Conservation (phyloP, 2,888 invertebrate species). For the Drosophila lacicola region DNA sequence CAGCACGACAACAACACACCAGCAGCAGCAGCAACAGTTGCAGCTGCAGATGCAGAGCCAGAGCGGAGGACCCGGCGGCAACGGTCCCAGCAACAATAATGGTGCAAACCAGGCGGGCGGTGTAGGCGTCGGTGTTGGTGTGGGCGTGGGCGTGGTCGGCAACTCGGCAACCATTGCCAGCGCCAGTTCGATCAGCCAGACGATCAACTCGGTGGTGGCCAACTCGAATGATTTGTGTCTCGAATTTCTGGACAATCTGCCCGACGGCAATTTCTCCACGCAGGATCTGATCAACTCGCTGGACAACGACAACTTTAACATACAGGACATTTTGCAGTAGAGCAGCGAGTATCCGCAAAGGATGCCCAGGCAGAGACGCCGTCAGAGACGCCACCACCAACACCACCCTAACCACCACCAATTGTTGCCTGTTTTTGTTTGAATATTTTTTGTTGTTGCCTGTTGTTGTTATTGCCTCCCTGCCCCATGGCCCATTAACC, state of each 20-base stretch:
- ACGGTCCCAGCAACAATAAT: constrained; percentile 52
- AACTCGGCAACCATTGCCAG: constrained; percentile 64
- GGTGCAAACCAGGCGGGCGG: constrained; percentile 40
- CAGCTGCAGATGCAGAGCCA: constrained; percentile 76
- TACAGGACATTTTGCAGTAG: constrained; percentile 88
- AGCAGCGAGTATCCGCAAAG: neutral
- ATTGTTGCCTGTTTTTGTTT: constrained; percentile 56
- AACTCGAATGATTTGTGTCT: constrained; percentile 89
- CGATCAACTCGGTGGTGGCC: constrained; percentile 84
- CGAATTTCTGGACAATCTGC: constrained; percentile 94
- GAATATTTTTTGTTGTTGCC: constrained; percentile 47
- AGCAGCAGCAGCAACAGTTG: constrained; percentile 82
- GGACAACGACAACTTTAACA: constrained; percentile 90
- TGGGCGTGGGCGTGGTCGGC: constrained; percentile 35
- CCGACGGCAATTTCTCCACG: constrained; percentile 92
- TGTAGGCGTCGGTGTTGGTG: constrained; percentile 33
- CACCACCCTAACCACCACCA: constrained; percentile 33
- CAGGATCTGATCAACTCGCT: constrained; percentile 93
- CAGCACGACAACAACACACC: constrained; percentile 80
- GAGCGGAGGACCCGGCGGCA: constrained; percentile 38
- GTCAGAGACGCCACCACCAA: constrained; percentile 13
- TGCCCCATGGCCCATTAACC: no score
- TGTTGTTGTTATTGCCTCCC: constrained; percentile 63
- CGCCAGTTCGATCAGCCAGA: constrained; percentile 83
- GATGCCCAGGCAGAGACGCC: neutral